Percentiles rank a stretch among this genome's conserved stretches.
Conservation (phyloP, 23 tunicate species). For the Botrylloides violaceus region DNA sequence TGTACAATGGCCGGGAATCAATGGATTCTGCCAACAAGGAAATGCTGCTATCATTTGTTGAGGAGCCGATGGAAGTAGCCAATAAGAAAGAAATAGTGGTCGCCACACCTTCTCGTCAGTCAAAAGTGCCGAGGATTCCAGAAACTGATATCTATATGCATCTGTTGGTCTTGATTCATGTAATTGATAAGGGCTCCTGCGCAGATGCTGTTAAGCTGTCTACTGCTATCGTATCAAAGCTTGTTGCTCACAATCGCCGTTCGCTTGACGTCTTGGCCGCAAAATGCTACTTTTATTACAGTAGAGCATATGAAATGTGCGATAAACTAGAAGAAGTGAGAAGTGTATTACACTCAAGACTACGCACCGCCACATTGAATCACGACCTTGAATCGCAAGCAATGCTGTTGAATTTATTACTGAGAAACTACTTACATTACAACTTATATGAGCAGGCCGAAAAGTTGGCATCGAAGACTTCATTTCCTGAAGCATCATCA, state of each 20-base stretch:
- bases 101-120: slow-evolving; percentile 53
- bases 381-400: slow-evolving; percentile 87
- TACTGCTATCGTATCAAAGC: slow-evolving; percentile 41
- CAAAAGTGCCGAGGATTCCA: slow-evolving; percentile 61
- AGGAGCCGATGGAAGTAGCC: slow-evolving; percentile 22
- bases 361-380: slow-evolving; percentile 84
- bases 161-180: slow-evolving; percentile 61
- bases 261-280: slow-evolving; percentile 88
- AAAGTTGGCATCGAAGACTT: slow-evolving; percentile 74
- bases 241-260: slow-evolving; percentile 88
- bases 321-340: slow-evolving; percentile 59
- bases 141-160: slow-evolving; percentile 79
- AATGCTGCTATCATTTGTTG: slow-evolving; percentile 39
- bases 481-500: slow-evolving; percentile 87
- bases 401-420: slow-evolving; percentile 59
- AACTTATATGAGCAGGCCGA: slow-evolving; percentile 94
- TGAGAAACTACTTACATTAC: slow-evolving; percentile 86
- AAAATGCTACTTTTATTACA: slow-evolving; percentile 87
- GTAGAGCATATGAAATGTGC: slow-evolving; percentile 79
- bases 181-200: slow-evolving; percentile 56
- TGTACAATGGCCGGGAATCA: slow-evolving; percentile 68
- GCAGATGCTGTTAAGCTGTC: slow-evolving; percentile 36
- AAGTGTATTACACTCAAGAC: slow-evolving; percentile 59
- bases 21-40: slow-evolving; percentile 41
- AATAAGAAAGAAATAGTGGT: neutral